Conservation (phyloP, 2,797 vertebrate genomes). For the Thaleichthys pacificus region DNA sequence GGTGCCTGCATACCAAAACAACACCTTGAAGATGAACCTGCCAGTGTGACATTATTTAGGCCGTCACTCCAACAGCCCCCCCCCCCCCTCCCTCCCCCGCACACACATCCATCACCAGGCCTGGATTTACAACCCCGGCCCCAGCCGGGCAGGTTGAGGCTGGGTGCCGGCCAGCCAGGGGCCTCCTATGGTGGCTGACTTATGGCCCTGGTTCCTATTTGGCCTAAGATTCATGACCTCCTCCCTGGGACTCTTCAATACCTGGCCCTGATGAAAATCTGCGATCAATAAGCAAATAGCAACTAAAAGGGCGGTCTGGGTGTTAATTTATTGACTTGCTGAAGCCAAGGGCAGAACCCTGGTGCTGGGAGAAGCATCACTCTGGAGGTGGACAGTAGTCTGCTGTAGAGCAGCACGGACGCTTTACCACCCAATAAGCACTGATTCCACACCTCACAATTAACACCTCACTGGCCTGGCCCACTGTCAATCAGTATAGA, state of each 20-base stretch:
- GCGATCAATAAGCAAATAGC: slow-evolving; percentile 73
- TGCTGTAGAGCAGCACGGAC: slow-evolving; percentile 30
- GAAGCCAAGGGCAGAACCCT: slow-evolving; percentile 27
- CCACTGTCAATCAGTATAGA: background rate
- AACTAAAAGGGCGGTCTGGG: slow-evolving; percentile 51
- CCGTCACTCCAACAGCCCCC: slow-evolving; percentile 44
- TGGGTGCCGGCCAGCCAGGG: slow-evolving; percentile 34
- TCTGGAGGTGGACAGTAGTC: slow-evolving; percentile 40
- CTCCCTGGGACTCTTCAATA: slow-evolving; percentile 62
- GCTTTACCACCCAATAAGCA: slow-evolving; percentile 36
- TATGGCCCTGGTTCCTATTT: slow-evolving; percentile 54
- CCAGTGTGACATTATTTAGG: slow-evolving; percentile 56
- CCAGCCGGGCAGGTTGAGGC: slow-evolving; percentile 51
- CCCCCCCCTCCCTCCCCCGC: background rate
- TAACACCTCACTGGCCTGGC: slow-evolving; percentile 9
- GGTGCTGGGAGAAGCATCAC: slow-evolving; percentile 53
- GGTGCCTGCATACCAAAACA: slow-evolving; percentile 51
- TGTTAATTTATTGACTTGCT: slow-evolving; percentile 55
- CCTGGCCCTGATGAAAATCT: slow-evolving; percentile 73
- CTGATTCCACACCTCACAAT: slow-evolving; percentile 20
- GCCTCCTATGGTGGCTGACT: slow-evolving; percentile 56
- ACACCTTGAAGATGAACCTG: slow-evolving; percentile 62
- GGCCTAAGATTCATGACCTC: slow-evolving; percentile 62
- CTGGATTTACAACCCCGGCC: slow-evolving; percentile 61
- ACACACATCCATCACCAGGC: slow-evolving; percentile 57